Percentiles rank a stretch among this genome's conserved stretches.
Evolutionary conservation across 2,797 vertebrate genomes (phyloP).

Genomic region (Heterohyrax brucei): DNA sequence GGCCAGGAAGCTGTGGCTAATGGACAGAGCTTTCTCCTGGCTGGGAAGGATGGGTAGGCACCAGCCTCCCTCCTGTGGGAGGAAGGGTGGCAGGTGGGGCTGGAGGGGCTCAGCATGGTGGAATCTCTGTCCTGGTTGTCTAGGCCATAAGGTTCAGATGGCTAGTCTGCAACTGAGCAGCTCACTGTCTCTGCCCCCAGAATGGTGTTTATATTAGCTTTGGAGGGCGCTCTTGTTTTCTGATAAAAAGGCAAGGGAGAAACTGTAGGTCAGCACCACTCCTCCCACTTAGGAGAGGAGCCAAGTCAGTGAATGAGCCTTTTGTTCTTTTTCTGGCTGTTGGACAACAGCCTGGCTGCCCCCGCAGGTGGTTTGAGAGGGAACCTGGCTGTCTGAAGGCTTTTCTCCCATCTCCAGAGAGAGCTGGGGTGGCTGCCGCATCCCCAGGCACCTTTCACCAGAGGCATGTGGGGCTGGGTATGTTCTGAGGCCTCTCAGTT

Average conservation of each 20-base stretch:
- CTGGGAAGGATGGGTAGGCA: background rate
- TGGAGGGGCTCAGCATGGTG: background rate
- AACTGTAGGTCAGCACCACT: slow-evolving; percentile 58
- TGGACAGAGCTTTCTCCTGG: slow-evolving; percentile 9
- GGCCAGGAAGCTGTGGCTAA: background rate
- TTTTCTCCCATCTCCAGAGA: background rate
- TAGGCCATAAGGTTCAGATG: background rate
- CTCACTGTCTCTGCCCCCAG: background rate
- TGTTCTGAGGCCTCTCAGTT: slow-evolving; percentile 26
- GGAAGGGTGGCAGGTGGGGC: background rate
- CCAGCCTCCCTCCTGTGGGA: slow-evolving; percentile 12
- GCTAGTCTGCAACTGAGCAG: background rate
- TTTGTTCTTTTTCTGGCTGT: slow-evolving; percentile 78
- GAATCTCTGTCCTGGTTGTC: slow-evolving; percentile 49
- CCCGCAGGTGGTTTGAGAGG: background rate
- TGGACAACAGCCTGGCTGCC: background rate
- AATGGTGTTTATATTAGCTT: background rate
- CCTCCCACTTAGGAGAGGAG: slow-evolving; percentile 55
- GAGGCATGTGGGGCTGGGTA: background rate
- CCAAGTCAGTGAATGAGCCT: slow-evolving; percentile 74
- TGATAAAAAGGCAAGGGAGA: slow-evolving; percentile 72
- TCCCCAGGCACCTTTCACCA: background rate
- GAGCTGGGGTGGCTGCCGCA: background rate
- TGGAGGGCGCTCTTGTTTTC: slow-evolving; percentile 55
- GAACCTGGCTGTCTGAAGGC: background rate